Base-by-base conservation (phyloP, 2,113 vertebrate genomes). In the Lepisosteus osseus region DNA sequence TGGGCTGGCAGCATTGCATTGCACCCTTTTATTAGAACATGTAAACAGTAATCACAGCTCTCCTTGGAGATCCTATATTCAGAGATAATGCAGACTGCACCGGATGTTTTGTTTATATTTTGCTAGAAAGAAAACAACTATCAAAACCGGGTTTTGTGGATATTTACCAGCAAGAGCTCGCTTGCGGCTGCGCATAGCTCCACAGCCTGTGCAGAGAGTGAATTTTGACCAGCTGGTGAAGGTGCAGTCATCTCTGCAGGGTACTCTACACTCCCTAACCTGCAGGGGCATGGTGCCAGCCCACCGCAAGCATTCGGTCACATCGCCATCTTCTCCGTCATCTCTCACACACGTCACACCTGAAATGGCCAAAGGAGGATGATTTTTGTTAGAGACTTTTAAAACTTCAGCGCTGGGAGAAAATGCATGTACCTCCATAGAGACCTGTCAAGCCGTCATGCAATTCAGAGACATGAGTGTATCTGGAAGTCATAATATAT, bases 141-240 rank as follows among this genome's bases (percentile, higher is more conserved):
- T 51, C 5, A 51, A 9, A 51, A 9, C 5, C 9, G 47, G 47
- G 15, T 29, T 11, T 42, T 62, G n/a, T n/a, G 61, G 14, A 45
- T n/a, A 9, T 67, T 79, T 83, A 98, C 97, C 97, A 91, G 95
- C 91, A 65, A 97, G 91, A 0, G 92, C 90, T 6, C 97, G 87
- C 41, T 86, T 89, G 65, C 95, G 92, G 1, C 73, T 91, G n/a
- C 83, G 88, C 2, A 76, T 83, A 68, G 89, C 81, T 77, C 85
- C 93, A 77, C 96, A 99, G 70, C 88, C 91, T 1, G 74, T 57
- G 72, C 97, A 99, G 0, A 94, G 82, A 0, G 94, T 93, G 76
- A 97, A 98, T 76, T 89, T 95, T 74, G 96, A 97, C 97, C 97
- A 99, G 40, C 91, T 65, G 5, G 94, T 96, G 3, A 99, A 93